A percentile compares a stretch with the other conserved stretches of the same genome.
These are phyloP conservation scores for Cydia amplana DNA, from an alignment of 1,140 invertebrate genomes.

Conservation along the genomic window DNA sequence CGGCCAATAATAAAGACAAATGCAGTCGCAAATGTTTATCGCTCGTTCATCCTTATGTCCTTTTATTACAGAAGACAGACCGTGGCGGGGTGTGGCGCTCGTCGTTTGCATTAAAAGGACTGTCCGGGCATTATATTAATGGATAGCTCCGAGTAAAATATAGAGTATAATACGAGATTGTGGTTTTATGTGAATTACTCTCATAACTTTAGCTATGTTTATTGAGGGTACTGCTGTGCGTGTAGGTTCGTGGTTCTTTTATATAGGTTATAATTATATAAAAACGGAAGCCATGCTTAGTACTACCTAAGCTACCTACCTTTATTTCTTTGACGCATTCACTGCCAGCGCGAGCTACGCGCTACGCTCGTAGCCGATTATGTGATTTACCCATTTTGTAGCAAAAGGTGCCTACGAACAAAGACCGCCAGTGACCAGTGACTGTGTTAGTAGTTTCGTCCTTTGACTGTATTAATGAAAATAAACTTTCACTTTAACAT, in stretches of 20 bases:
- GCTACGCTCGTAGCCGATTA: too few species aligned
- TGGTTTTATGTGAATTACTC: constrained; percentile 12
- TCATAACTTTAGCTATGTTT: background rate
- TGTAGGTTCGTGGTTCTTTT: background rate
- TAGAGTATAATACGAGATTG: background rate
- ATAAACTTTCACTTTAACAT: too few species aligned
- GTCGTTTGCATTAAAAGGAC: constrained; percentile 16
- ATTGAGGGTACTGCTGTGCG: background rate
- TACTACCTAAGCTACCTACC: too few species aligned
- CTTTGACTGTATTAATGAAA: too few species aligned
- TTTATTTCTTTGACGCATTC: too few species aligned
- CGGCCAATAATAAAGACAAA: background rate
- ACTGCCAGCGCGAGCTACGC: too few species aligned
- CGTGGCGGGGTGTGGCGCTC: constrained; percentile 1
- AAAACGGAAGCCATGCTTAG: too few species aligned
- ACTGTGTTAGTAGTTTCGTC: too few species aligned
- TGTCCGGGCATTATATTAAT: constrained; percentile 16
- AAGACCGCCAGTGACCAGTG: too few species aligned
- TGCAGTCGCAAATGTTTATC: background rate
- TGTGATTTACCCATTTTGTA: too few species aligned
- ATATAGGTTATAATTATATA: too few species aligned
- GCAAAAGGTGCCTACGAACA: too few species aligned
- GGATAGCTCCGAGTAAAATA: background rate
- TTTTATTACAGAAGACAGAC: constrained; percentile 10
- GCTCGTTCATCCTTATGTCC: constrained; percentile 8